Evolutionary conservation across 1,140 invertebrate species (phyloP).

Genomic region (Hylyphantes graminicola): DNA sequence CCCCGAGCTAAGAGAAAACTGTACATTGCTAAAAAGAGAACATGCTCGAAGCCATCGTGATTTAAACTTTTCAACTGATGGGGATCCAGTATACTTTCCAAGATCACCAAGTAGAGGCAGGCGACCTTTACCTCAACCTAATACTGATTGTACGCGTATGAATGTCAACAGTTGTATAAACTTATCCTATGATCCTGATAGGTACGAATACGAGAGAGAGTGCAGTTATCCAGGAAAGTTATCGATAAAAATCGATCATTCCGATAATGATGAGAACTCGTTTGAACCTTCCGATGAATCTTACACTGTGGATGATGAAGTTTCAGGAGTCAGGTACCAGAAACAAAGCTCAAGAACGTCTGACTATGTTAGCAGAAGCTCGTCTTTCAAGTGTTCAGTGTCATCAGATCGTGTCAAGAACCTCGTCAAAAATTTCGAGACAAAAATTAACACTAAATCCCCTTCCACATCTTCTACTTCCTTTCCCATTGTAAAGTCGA

Average conservation of each 20-base stretch:
- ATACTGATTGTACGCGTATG: not conserved
- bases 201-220: not conserved
- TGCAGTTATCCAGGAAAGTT: not conserved
- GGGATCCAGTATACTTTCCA: not conserved
- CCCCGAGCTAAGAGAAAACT: not conserved
- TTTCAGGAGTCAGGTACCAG: constrained; percentile 15
- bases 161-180: constrained; percentile 24
- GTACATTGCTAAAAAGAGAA: constrained; percentile 1
- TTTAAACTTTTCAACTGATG: not conserved
- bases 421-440: constrained; percentile 47
- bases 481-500: constrained; percentile 63
- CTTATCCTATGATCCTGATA: not conserved
- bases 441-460: not conserved
- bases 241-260: constrained; percentile 32
- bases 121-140: not conserved
- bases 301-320: constrained; percentile 10
- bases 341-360: constrained; percentile 57
- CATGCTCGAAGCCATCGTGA: not conserved
- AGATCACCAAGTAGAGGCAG: constrained; percentile 1
- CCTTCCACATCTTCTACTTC: constrained; percentile 1
- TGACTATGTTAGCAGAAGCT: constrained; percentile 59
- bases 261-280: constrained; percentile 33
- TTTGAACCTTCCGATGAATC: constrained; percentile 47
- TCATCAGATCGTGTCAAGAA: constrained; percentile 49
- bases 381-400: constrained; percentile 65